These are phyloP conservation scores for Diorhabda sublineata DNA, from an alignment of 1,140 invertebrate species.

Conservation along the genomic window DNA sequence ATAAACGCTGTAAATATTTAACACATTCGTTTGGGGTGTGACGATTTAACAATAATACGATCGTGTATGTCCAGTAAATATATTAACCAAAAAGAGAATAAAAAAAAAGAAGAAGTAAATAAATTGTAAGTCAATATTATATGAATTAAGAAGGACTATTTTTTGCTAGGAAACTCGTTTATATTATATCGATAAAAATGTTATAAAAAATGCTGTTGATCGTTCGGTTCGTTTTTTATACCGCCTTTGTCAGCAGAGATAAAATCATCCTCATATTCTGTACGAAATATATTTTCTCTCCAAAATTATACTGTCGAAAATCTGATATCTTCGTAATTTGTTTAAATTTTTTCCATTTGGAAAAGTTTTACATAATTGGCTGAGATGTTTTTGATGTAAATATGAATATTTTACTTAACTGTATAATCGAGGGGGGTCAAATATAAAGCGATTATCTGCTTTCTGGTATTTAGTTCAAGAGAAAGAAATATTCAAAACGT, in stretches of 20 bases:
- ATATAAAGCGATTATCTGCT: too few relatives aligned
- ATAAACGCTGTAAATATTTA: conserved; percentile 1
- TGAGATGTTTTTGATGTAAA: too few relatives aligned
- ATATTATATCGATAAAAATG: conserved; percentile 9
- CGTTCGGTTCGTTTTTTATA: conserved; percentile 5
- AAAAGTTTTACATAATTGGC: too few relatives aligned
- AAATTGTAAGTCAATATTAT: conserved; percentile 14
- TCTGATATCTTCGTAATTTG: too few relatives aligned
- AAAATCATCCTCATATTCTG: conserved; percentile 3
- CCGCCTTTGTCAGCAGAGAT: conserved; percentile 12
- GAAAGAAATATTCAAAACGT: too few relatives aligned
- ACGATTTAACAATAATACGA: conserved; percentile 28
- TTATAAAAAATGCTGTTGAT: conserved; percentile 7
- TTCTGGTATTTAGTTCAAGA: too few relatives aligned
- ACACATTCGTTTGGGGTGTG: conserved; percentile 24
- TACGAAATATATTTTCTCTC: too few relatives aligned
- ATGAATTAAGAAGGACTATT: conserved; percentile 10
- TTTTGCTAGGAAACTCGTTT: conserved; percentile 14
- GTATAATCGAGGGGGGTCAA: too few relatives aligned
- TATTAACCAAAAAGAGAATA: background rate
- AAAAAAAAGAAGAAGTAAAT: conserved; percentile 4
- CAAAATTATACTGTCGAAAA: too few relatives aligned
- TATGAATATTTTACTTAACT: too few relatives aligned
- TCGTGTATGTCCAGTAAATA: conserved; percentile 15
- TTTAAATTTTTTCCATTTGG: too few relatives aligned